Conservation (phyloP, 2,113 vertebrate genomes). For the Cebus imitator region DNA sequence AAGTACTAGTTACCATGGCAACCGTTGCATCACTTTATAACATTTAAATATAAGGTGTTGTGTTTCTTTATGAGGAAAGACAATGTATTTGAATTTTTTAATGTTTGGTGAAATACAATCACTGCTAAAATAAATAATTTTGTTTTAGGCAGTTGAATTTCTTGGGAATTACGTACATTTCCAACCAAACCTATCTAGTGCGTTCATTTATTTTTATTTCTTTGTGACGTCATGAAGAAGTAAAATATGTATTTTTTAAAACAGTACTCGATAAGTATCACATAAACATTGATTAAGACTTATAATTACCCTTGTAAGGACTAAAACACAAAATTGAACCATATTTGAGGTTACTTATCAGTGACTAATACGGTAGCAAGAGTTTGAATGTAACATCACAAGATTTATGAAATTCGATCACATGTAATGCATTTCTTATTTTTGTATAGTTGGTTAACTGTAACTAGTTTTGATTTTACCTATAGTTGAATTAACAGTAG, state of each 20-base stretch:
- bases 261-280: background rate
- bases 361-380: background rate
- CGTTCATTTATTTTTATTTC: background rate
- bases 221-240: background rate
- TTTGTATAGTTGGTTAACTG: background rate
- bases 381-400: background rate
- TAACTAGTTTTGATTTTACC: slow-evolving; percentile 14
- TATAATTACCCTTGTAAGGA: background rate
- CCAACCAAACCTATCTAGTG: background rate
- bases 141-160: slow-evolving; percentile 32
- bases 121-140: slow-evolving; percentile 28
- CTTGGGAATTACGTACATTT: slow-evolving; percentile 10
- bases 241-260: background rate
- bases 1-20: slow-evolving; percentile 37
- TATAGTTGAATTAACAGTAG: background rate
- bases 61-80: slow-evolving; percentile 25
- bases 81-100: slow-evolving; percentile 28
- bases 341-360: background rate
- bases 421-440: background rate
- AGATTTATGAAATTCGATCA: background rate
- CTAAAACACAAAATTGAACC: background rate
- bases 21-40: background rate
- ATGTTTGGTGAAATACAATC: slow-evolving; percentile 40
- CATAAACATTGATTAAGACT: background rate
- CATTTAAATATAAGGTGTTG: background rate